A percentile compares a stretch with the other conserved stretches of the same genome.
These are phyloP conservation scores for Falco naumanni DNA, from an alignment of 2,797 vertebrate species.

Conservation along the genomic window DNA sequence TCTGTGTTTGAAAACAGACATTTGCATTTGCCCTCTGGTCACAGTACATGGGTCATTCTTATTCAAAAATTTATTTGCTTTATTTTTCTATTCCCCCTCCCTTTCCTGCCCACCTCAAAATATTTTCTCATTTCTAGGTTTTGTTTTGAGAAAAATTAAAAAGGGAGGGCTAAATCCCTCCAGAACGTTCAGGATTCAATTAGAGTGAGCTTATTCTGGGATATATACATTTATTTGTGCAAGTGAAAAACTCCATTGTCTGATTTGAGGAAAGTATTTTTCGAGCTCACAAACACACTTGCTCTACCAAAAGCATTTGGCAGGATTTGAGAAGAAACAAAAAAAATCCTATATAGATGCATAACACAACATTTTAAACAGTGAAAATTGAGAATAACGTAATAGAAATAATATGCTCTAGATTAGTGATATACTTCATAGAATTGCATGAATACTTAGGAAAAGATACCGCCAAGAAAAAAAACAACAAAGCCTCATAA, in stretches of 20 bases:
- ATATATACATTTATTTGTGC: conserved; percentile 5
- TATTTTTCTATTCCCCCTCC: conserved; percentile 58
- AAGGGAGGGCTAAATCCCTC: conserved; percentile 21
- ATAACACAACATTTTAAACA: background rate
- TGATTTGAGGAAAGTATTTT: conserved; percentile 17
- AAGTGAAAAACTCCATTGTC: conserved; percentile 43
- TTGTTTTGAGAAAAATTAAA: conserved; percentile 53
- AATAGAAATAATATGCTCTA: background rate
- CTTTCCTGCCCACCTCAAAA: conserved; percentile 43
- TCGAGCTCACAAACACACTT: background rate
- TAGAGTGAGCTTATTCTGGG: conserved; percentile 32
- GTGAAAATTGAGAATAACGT: background rate
- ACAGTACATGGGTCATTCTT: conserved; percentile 74
- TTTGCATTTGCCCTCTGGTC: conserved; percentile 80
- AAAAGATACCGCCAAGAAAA: background rate
- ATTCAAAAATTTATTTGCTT: conserved; percentile 76
- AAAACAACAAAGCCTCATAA: conserved; percentile 37
- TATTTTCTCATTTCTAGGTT: conserved; percentile 59
- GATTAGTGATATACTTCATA: background rate
- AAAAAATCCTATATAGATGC: background rate
- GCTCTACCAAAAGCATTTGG: background rate
- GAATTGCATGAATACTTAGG: conserved; percentile 8
- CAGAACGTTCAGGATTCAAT: conserved; percentile 38
- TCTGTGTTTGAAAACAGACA: conserved; percentile 77
- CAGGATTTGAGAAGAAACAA: background rate